Evolutionary conservation across 2,888 invertebrate species (phyloP).

Genomic region (Lasioglossum zephyrum): DNA sequence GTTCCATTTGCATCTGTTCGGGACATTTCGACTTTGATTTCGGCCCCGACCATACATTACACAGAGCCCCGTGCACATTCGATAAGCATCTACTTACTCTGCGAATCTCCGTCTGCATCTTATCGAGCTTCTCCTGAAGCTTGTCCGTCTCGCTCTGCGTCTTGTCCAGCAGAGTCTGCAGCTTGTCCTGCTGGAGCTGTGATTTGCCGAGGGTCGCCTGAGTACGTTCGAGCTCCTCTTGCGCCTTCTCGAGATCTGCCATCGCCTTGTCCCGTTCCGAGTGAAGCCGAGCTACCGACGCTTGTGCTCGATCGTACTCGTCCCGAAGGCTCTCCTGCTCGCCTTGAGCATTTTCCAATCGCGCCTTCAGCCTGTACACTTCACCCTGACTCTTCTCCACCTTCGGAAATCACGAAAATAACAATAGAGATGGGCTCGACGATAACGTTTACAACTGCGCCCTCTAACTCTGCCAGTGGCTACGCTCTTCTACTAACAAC

Average conservation of each 20-base stretch:
- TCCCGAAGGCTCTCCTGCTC: constrained; percentile 97
- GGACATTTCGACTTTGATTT: neutral
- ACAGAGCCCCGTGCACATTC: neutral
- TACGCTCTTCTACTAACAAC: no score
- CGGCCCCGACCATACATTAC: neutral
- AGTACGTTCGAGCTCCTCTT: constrained; percentile 94
- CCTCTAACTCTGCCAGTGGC: no score
- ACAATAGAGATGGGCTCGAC: neutral
- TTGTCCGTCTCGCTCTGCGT: constrained; percentile 96
- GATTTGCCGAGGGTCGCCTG: constrained; percentile 96
- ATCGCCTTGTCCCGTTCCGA: constrained; percentile 95
- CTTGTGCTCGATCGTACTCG: constrained; percentile 95
- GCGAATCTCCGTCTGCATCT: constrained; percentile 92
- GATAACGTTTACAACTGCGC: neutral
- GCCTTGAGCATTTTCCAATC: constrained; percentile 97
- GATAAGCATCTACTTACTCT: constrained; percentile 86
- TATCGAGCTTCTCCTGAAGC: constrained; percentile 94
- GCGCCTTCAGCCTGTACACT: constrained; percentile 96
- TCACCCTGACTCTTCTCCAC: constrained; percentile 97
- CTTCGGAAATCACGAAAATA: constrained; percentile 57
- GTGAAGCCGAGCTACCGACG: constrained; percentile 92
- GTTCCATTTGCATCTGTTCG: constrained; percentile 92
- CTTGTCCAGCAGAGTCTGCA: constrained; percentile 94
- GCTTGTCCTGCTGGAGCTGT: constrained; percentile 95
- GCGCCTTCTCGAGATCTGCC: constrained; percentile 93